phyloP scores from a whole-genome alignment of 2,797 vertebrate genomes.

The Mormyrops boulengeri region DNA sequence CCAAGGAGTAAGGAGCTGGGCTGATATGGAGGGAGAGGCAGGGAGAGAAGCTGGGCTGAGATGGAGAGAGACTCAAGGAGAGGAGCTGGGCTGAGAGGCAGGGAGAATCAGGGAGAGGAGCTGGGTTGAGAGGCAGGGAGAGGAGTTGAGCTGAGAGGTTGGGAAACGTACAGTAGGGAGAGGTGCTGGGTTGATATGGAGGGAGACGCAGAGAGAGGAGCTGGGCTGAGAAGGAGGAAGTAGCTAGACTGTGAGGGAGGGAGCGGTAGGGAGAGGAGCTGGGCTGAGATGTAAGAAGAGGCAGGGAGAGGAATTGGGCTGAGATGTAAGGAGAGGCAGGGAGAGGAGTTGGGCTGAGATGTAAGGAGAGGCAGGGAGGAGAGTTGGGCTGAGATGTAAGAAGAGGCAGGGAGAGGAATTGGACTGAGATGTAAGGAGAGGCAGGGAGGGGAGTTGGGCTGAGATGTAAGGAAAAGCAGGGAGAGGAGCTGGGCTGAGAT shows the following conservation, averaged over 20 bases:
- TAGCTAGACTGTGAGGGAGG: neutral
- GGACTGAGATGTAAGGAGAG: neutral
- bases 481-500: neutral
- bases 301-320: neutral
- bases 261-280: neutral
- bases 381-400: neutral
- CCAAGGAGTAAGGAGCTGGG: neutral
- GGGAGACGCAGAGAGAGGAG: neutral
- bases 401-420: neutral
- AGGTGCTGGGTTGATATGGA: neutral
- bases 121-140: neutral
- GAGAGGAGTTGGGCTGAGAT: neutral
- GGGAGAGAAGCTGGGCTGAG: neutral
- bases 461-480: neutral
- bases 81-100: neutral
- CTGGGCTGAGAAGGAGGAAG: neutral
- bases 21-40: neutral
- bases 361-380: neutral
- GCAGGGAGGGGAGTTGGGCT: neutral
- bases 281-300: neutral
- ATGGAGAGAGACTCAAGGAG: neutral
- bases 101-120: neutral
- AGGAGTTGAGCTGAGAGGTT: neutral
- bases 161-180: neutral
- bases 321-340: neutral